Evolutionary conservation across 2,888 invertebrate species (phyloP), one percentile per base, ranked within the genome.

Genomic region (Stegana nigrithorax): DNA sequence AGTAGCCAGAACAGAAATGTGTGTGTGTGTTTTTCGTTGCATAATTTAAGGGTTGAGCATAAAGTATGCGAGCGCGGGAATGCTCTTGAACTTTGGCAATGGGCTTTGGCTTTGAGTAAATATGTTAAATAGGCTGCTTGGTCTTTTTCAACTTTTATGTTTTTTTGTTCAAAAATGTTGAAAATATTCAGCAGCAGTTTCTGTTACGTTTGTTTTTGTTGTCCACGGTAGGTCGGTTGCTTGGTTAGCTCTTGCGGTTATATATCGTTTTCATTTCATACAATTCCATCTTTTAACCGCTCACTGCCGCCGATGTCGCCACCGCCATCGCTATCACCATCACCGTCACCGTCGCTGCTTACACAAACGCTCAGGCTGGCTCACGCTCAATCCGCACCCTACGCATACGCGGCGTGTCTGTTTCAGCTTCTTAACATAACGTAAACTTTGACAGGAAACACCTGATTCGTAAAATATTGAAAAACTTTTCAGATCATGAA

Each of bases 361-460:
- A n/a, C n/a, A n/a, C n/a, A n/a, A n/a, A n/a, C n/a, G n/a, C n/a
- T n/a, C n/a, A n/a, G n/a, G n/a, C n/a, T n/a, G n/a, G n/a, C n/a
- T n/a, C n/a, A n/a, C n/a, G n/a, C n/a, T n/a, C n/a, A n/a, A n/a
- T n/a, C n/a, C n/a, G n/a, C n/a, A 36, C 32, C 39, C 44, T 32
- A 25, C 26, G 17, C 42, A 25, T 25, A 42, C n/a, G n/a, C n/a
- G 2, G 44, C 47, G 67, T 66, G 69, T 71, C 75, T 73, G 75
- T 74, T 75, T 76, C 73, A 8, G 53, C 10, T 32, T 5, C 10
- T 1, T 21, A 23, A 12, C 79, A 77, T 79, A 77, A 75, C 75
- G 79, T 78, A 79, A 76, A 79, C 78, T 76, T 76, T 78, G 78
- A 76, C 75, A 79, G 75, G 79, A 76, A 76, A 79, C 75, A 76